A percentile compares a stretch with the other conserved stretches of the same genome.
phyloP scores from a whole-genome alignment of 2,113 vertebrate species.

The Butorides virescens region DNA sequence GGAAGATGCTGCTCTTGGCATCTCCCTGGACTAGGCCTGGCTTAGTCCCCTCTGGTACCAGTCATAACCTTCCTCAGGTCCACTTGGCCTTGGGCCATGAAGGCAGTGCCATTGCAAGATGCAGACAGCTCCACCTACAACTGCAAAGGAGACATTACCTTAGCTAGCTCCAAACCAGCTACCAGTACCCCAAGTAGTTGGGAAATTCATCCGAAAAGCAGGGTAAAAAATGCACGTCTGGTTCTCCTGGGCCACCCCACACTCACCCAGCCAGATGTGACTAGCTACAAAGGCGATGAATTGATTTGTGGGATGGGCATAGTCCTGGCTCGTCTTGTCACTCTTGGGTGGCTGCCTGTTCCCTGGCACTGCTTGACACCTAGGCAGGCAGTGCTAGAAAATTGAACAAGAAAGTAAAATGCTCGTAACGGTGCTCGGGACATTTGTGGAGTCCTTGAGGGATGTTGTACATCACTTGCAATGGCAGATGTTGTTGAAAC shows the following conservation, averaged over 20 bases:
- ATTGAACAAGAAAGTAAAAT: neutral
- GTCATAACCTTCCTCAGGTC: neutral
- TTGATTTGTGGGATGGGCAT: neutral
- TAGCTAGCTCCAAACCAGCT: neutral
- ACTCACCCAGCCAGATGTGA: neutral
- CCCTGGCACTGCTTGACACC: neutral
- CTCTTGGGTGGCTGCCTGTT: neutral
- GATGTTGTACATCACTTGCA: neutral
- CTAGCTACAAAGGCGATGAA: neutral
- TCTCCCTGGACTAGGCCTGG: no score
- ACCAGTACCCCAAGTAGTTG: neutral
- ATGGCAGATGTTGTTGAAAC: neutral
- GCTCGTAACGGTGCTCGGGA: accelerated
- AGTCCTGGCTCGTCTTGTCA: neutral
- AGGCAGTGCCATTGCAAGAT: neutral
- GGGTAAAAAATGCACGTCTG: accelerated
- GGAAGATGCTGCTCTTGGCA: neutral
- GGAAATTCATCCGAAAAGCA: neutral
- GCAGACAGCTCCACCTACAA: neutral
- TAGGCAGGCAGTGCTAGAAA: neutral
- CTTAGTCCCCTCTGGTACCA: neutral
- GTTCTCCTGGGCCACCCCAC: neutral
- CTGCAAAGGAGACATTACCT: neutral
- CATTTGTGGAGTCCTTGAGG: neutral
- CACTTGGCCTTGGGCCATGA: neutral